These are phyloP conservation scores for Drosophila longiperda DNA, from an alignment of 2,888 invertebrate genomes.

Conservation along the genomic window DNA sequence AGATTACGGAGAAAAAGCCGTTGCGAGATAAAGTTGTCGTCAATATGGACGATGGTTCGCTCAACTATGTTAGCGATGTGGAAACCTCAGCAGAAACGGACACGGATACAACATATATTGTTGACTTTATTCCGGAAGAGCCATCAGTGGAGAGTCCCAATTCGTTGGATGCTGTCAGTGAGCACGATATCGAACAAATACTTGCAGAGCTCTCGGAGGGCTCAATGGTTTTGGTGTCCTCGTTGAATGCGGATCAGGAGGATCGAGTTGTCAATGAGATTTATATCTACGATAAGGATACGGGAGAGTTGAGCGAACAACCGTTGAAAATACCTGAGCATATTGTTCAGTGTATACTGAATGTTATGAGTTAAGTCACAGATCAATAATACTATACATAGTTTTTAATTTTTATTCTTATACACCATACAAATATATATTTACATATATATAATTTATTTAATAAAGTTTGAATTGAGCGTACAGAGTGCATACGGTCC, in stretches of 20 bases:
- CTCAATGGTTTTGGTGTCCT: conserved; percentile 83
- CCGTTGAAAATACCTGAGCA: conserved; percentile 84
- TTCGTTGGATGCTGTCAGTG: conserved; percentile 38
- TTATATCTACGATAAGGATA: conserved; percentile 81
- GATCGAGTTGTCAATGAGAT: conserved; percentile 83
- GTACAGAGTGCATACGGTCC: neutral
- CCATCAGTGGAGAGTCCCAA: neutral
- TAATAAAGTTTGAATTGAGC: conserved; percentile 8
- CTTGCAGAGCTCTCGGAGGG: conserved; percentile 81
- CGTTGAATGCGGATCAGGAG: conserved; percentile 77
- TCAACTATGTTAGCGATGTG: conserved; percentile 49
- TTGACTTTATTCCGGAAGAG: conserved; percentile 46
- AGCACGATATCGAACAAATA: conserved; percentile 80
- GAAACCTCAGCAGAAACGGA: conserved; percentile 10
- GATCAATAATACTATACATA: conserved; percentile 8
- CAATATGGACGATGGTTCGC: conserved; percentile 58
- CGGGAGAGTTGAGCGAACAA: conserved; percentile 82
- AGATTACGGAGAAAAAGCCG: conserved; percentile 14
- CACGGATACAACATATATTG: conserved; percentile 24
- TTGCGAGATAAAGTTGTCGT: conserved; percentile 36
- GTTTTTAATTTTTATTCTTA: conserved; percentile 11
- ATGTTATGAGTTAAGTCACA: conserved; percentile 75
- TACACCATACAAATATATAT: neutral
- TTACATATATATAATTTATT: conserved; percentile 5
- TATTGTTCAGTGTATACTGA: conserved; percentile 83